Evolutionary conservation across 2,797 vertebrate genomes (phyloP).

Genomic region (Holocentrus rufus): DNA sequence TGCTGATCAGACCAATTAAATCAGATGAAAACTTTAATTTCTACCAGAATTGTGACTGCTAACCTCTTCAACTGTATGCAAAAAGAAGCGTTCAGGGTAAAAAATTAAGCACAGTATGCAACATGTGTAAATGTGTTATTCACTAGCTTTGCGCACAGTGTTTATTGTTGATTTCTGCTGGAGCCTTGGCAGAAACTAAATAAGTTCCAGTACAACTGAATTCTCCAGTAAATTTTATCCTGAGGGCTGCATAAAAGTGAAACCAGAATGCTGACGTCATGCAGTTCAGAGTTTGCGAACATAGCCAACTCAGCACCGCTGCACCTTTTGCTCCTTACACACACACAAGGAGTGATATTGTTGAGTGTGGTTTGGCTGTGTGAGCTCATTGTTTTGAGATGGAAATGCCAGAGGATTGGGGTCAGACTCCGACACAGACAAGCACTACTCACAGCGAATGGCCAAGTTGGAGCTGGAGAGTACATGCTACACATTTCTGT

Average conservation of each 20-base stretch:
- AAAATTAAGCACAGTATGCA: background rate
- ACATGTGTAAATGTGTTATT: slow-evolving; percentile 22
- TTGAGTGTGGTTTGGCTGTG: slow-evolving; percentile 70
- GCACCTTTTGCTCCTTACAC: slow-evolving; percentile 55
- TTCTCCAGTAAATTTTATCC: slow-evolving; percentile 50
- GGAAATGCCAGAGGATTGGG: slow-evolving; percentile 77
- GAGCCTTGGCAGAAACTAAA: slow-evolving; percentile 31
- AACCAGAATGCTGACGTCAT: slow-evolving; percentile 71
- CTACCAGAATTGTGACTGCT: background rate
- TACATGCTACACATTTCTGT: slow-evolving; percentile 26
- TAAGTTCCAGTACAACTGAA: slow-evolving; percentile 38
- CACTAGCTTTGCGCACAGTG: slow-evolving; percentile 8
- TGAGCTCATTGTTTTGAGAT: slow-evolving; percentile 81
- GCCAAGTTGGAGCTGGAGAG: slow-evolving; percentile 21
- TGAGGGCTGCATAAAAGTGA: slow-evolving; percentile 61
- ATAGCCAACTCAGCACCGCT: slow-evolving; percentile 67
- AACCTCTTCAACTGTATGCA: background rate
- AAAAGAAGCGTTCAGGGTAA: slow-evolving; percentile 3
- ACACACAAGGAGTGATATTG: slow-evolving; percentile 69
- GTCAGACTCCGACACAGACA: slow-evolving; percentile 60
- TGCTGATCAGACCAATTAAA: background rate
- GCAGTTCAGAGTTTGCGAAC: slow-evolving; percentile 52
- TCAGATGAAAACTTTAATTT: background rate
- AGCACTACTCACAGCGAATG: slow-evolving; percentile 36
- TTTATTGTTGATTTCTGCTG: slow-evolving; percentile 30